Evolutionary conservation across 30 jellyfish, hydroid and myxozoan species (phyloP).

Genomic region (Rhopilema esculentum): DNA sequence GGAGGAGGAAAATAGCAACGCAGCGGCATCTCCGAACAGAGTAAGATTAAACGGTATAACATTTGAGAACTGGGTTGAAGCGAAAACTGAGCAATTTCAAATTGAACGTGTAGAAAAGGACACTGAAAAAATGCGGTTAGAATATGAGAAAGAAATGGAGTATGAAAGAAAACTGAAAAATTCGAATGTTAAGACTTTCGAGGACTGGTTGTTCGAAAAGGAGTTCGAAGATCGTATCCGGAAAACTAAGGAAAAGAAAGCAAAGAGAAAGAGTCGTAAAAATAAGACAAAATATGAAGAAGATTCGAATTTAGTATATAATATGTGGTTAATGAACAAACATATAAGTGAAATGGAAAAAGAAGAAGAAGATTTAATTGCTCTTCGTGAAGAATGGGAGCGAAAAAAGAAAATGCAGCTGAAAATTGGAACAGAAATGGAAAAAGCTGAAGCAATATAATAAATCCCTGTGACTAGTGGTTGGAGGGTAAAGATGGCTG

Average conservation of each 20-base stretch:
- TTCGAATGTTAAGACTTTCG: conserved; percentile 67
- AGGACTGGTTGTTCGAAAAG: conserved; percentile 72
- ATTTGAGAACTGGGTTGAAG: conserved; percentile 49
- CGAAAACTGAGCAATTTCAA: conserved; percentile 42
- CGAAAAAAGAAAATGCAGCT: conserved; percentile 11
- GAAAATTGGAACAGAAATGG: not conserved
- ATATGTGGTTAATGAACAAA: conserved; percentile 69
- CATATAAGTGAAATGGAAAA: conserved; percentile 47
- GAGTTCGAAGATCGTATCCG: conserved; percentile 42
- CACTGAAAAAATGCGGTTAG: conserved; percentile 16
- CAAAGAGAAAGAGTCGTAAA: not conserved
- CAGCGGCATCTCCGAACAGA: not conserved
- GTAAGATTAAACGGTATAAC: conserved; percentile 41
- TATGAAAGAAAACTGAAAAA: conserved; percentile 8
- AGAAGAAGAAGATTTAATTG: conserved; percentile 45
- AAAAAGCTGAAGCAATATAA: not conserved
- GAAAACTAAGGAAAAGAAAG: conserved; percentile 45
- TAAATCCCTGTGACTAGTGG: too few relatives aligned
- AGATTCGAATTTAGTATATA: conserved; percentile 57
- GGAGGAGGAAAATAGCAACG: not conserved
- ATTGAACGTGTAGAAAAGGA: conserved; percentile 61
- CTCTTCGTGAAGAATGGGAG: conserved; percentile 53
- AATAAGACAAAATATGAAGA: conserved; percentile 44
- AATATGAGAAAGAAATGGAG: conserved; percentile 48
- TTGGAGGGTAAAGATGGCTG: too few relatives aligned